phyloP scores from a whole-genome alignment of 1,140 invertebrate genomes.

The Lerema accius region DNA sequence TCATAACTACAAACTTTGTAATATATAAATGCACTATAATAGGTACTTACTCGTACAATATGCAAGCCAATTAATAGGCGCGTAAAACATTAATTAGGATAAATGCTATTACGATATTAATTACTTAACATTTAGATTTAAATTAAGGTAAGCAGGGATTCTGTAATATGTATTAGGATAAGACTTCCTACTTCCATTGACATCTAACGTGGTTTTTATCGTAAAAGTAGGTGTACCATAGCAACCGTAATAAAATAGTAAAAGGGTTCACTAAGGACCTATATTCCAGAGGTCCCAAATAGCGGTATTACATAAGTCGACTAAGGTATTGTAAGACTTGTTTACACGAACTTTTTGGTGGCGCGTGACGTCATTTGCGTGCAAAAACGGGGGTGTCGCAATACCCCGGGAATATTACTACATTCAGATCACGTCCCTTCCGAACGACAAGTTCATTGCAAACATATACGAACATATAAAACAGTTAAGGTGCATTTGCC shows the following conservation, averaged over 20 bases:
- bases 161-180: too few species aligned
- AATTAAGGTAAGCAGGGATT: too few species aligned
- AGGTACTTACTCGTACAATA: too few species aligned
- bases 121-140: too few species aligned
- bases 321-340: conserved; percentile 38
- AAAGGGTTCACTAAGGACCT: not conserved
- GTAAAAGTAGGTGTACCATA: too few species aligned
- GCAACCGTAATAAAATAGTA: not conserved
- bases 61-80: too few species aligned
- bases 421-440: conserved; percentile 60
- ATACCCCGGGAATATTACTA: conserved; percentile 28
- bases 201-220: too few species aligned
- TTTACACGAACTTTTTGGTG: conserved; percentile 54
- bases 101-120: too few species aligned
- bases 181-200: too few species aligned
- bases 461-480: conserved; percentile 27
- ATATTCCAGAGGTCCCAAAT: not conserved
- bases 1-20: too few species aligned
- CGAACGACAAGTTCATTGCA: conserved; percentile 48
- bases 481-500: not conserved
- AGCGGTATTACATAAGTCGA: not conserved
- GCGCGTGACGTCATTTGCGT: conserved; percentile 54
- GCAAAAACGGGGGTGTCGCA: conserved; percentile 43
- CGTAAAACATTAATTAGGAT: too few species aligned
- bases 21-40: too few species aligned